Evolutionary conservation across 2,888 invertebrate genomes (phyloP).

Genomic region (Melieria picta): DNA sequence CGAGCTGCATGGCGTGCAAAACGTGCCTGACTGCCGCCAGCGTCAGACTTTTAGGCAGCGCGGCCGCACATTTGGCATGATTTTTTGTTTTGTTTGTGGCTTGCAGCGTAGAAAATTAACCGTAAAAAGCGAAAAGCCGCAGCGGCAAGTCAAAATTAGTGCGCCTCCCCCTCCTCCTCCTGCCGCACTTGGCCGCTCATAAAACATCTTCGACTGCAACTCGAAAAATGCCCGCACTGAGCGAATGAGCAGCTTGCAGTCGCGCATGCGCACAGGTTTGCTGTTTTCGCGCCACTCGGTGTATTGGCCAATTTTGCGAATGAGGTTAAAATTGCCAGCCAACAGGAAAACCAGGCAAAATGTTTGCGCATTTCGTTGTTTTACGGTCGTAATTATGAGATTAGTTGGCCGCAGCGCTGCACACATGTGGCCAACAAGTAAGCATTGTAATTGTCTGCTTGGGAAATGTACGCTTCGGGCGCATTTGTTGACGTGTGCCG

Average conservation of each 20-base stretch:
- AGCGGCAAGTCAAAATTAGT: no score
- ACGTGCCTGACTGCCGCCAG: background rate
- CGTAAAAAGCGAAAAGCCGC: no score
- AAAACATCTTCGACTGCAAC: no score
- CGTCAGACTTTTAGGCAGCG: no score
- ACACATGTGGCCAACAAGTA: background rate
- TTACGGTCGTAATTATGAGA: background rate
- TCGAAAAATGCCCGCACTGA: no score
- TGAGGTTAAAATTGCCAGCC: constrained; percentile 3
- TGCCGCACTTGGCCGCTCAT: no score
- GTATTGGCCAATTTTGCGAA: background rate
- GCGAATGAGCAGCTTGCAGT: background rate
- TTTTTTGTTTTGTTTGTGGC: no score
- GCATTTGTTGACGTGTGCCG: background rate
- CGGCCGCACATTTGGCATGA: no score
- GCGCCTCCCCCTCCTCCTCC: no score
- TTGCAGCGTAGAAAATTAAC: no score
- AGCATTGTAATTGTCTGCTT: background rate
- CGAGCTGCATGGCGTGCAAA: background rate
- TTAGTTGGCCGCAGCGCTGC: background rate
- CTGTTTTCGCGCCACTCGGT: background rate
- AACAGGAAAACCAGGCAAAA: background rate
- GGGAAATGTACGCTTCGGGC: background rate
- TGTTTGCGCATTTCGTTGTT: background rate
- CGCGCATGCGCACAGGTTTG: background rate